Percentiles rank a stretch among this genome's conserved stretches.
These are phyloP conservation scores for Cynodonichthys magdalenae DNA, from an alignment of 2,797 vertebrate genomes.

Conservation along the genomic window DNA sequence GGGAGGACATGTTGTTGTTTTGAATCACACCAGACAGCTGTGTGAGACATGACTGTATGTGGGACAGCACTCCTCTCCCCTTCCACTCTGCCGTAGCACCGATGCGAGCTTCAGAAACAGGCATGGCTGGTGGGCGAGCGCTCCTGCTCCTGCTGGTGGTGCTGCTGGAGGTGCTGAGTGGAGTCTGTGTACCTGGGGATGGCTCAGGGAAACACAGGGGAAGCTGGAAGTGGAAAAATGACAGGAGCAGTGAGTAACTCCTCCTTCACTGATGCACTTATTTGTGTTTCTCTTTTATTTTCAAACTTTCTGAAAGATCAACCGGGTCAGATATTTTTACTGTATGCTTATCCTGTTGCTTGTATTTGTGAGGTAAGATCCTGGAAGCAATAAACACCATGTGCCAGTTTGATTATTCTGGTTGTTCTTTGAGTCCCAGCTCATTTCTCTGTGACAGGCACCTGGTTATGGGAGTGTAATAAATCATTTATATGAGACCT, in stretches of 20 bases:
- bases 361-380: conserved; percentile 12
- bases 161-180: conserved; percentile 74
- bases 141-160: conserved; percentile 85
- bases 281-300: conserved; percentile 8
- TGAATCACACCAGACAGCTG: conserved; percentile 53
- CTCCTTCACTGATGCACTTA: conserved; percentile 21
- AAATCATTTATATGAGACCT: conserved; percentile 54
- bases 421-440: conserved; percentile 42
- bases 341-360: conserved; percentile 8
- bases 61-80: conserved; percentile 42
- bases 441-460: conserved; percentile 52
- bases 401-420: conserved; percentile 48
- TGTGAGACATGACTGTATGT: conserved; percentile 52
- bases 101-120: conserved; percentile 60
- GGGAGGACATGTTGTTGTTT: conserved; percentile 54
- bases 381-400: conserved; percentile 32
- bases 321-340: conserved; percentile 3
- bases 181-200: conserved; percentile 78
- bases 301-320: neutral
- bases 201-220: conserved; percentile 81
- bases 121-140: conserved; percentile 81
- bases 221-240: conserved; percentile 94
- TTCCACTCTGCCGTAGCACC: conserved; percentile 45
- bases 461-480: conserved; percentile 50
- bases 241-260: conserved; percentile 91